These are phyloP conservation scores for Melopsittacus undulatus DNA, from an alignment of 2,797 vertebrate genomes.

Conservation along the genomic window DNA sequence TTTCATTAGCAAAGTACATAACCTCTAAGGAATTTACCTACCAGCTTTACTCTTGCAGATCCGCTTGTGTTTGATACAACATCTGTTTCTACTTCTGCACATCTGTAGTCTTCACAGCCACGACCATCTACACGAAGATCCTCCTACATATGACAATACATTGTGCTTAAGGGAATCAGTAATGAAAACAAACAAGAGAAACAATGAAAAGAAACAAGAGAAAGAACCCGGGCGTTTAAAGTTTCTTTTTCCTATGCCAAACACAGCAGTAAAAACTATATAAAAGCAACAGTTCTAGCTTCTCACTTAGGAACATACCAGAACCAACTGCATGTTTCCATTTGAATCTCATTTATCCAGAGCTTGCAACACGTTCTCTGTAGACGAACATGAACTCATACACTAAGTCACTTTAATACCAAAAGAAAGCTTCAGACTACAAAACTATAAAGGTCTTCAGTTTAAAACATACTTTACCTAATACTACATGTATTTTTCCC, in stretches of 20 bases:
- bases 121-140: constrained; percentile 93
- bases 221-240: background rate
- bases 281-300: background rate
- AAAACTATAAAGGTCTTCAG: background rate
- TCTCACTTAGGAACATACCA: background rate
- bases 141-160: constrained; percentile 78
- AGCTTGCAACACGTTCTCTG: background rate
- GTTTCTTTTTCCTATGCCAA: background rate
- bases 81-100: constrained; percentile 93
- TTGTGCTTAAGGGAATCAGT: background rate
- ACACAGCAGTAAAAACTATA: background rate
- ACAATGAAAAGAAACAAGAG: background rate
- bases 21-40: constrained; percentile 58
- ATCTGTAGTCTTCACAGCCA: constrained; percentile 95
- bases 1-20: background rate
- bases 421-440: background rate
- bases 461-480: background rate
- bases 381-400: background rate
- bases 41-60: constrained; percentile 93
- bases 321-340: background rate
- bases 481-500: no score
- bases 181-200: background rate
- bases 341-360: background rate
- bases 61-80: constrained; percentile 97
- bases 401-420: background rate